Base-by-base conservation (phyloP, 2,113 vertebrate genomes). In the Cryptoleucopteryx plumbea region DNA sequence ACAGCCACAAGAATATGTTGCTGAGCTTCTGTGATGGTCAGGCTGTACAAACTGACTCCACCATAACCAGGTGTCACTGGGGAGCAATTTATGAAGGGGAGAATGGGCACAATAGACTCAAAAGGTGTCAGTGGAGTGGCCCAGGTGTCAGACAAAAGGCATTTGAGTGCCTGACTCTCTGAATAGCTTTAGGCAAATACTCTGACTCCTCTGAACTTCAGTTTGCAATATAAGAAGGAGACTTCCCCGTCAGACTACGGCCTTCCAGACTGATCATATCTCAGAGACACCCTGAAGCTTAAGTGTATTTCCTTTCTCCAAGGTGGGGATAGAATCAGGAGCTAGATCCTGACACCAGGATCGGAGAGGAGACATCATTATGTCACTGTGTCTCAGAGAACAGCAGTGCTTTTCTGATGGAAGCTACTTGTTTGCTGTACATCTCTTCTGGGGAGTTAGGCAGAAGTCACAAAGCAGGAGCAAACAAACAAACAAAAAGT, bases 261-360 rank as follows among this genome's bases (percentile, higher is more conserved):
- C 53, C 36, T 77, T 80, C 26, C 81, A 85, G 93, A 94, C 89
- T 93, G 84, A 94, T 95, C 17, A 40, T 87, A 95, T 85, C 83
- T 87, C 70, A 82, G 42, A 94, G 62, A 68, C 66, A 87, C 13
- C 52, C 40, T 79, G 72, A 86, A 81, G n/a, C 50, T 74, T 59
- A 81, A 56, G 32, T 20, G 26, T 61, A 31, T 73, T 87, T 91
- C 90, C 61, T 89, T 75, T 75, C 22, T 82, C 6, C 2, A 20
- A 62, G 43, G 26, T 23, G 27, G 29, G 31, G 5, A 38, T 53
- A 77, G 48, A 91, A 77, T 48, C 21, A 61, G 34, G 40, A 93
- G 6, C 38, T 74, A 63, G n/a, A 71, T 84, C 25, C 59, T 1
- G 1, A 67, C 38, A 50, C 19, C 11, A 59, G 25, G 48, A 22